Base-by-base conservation (phyloP, 2,888 invertebrate species). In the Macrosoma leucophasiata region DNA sequence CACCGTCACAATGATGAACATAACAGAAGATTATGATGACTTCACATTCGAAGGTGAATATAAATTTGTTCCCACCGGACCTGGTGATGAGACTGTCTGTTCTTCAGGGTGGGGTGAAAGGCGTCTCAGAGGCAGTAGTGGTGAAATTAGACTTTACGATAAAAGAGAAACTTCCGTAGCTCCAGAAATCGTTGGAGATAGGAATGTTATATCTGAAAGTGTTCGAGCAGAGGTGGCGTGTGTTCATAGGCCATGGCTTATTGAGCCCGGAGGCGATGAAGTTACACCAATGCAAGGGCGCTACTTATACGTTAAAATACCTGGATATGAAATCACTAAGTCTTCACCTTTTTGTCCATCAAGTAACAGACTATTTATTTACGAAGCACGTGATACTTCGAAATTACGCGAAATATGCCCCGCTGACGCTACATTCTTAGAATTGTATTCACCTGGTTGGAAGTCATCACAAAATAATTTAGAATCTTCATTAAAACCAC, bases 21-120 rank as follows among this genome's bases (percentile, higher is more conserved):
- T 92, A 35, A 90, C 91, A 4, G 91, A 94, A 70, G 91, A 94
- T 75, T 91, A 92, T 58, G 87, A 90, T 35, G 90, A 91, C 60
- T 93, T 92, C 69, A 88, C 89, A 60, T 92, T 94, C 72, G 93
- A 93, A 55, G 91, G 90, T 0, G 89, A 88, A 61, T 91, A 89
- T 52, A 89, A 90, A 58, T 90, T 90, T 63, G 72, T 90, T 27
- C 82, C 88, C 0, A 81, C 79, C 24, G 82, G 76, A 2, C 86
- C 85, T 5, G 84, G 85, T 2, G 87, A 88, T 36, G 86, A 85
- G 44, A 85, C 86, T 24, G 75, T 85, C 11, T 91, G 92, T 59
- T 85, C 89, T 0, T 86, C 88, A 18, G 87, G 87, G 11, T 89
- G 90, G 79, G 89, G 90, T 14, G 89, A 88, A 28, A 74, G 91